Evolutionary conservation across 1,140 invertebrate genomes (phyloP), one percentile per base, ranked within the genome.

Genomic region (Drosophila hydei): DNA sequence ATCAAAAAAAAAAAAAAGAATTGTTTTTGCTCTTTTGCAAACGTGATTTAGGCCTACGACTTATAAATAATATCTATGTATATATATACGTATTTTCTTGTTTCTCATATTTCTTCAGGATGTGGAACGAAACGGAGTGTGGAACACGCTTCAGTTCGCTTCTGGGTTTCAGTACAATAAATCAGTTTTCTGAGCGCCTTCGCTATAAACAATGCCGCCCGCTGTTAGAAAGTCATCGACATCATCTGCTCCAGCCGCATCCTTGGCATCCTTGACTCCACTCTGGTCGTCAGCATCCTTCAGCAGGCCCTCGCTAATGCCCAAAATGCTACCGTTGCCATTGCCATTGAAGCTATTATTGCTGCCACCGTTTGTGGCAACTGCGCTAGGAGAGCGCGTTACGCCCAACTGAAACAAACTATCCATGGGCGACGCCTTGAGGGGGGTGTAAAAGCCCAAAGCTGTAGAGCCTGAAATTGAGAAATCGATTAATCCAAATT

Each of bases 351-450:
- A n/a, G 70, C 42, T 14, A 25, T 72, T 79, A 84, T 72, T 71
- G 63, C 69, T 52, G 23, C 63, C 72, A 54, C 70, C 79, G 30
- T 70, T 76, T 81, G 68, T 63, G 67, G 55, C 56, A 54, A 47
- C 60, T n/a, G 38, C 52, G 59, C 48, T 40, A 48, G 62, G 88
- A 27, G 76, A 74, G 4, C 94, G 92, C n/a, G 94, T 95, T 8
- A 95, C 92, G 36, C 94, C 94, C 62, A 95, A 81, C 77, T 95
- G 93, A 83, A 95, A 95, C n/a, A 93, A 92, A 14, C 92, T 93
- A 52, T 92, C 91, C 67, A 94, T 89, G 65, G 93, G 92, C 9
- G 84, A 79, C 45, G 75, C 83, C 92, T 95, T 95, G 75, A 94
- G 93, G 25, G 94, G 94, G 30, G 94, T 94, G 69, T 94, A 95